These are phyloP conservation scores for Notodonta dromedarius DNA, from an alignment of 2,888 invertebrate genomes.

Conservation along the genomic window DNA sequence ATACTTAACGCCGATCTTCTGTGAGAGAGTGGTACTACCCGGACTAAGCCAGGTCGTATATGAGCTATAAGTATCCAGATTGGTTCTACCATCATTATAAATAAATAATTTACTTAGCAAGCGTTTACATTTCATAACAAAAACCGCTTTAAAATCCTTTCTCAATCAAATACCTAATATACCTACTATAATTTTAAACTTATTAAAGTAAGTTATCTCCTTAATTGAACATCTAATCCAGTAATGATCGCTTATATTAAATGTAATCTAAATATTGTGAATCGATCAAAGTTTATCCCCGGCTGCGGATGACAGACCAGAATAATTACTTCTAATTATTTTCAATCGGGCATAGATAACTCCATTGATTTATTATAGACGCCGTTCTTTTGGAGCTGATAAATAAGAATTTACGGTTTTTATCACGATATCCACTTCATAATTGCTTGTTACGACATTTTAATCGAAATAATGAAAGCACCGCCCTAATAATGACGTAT, in stretches of 20 bases:
- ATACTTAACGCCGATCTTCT: no score
- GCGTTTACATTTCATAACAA: no score
- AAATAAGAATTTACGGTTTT: slow-evolving; percentile 71
- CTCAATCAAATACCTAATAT: no score
- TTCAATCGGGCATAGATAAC: slow-evolving; percentile 70
- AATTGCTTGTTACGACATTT: slow-evolving; percentile 62
- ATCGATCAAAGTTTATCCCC: slow-evolving; percentile 27
- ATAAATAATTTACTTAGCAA: no score
- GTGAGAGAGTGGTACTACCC: no score
- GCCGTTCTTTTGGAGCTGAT: slow-evolving; percentile 61
- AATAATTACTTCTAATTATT: slow-evolving; percentile 81
- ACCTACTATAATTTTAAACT: no score
- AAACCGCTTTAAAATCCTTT: no score
- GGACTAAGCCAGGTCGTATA: no score
- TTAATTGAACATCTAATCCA: slow-evolving; percentile 17
- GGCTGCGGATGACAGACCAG: slow-evolving; percentile 47
- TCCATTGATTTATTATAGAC: slow-evolving; percentile 69
- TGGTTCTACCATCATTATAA: no score
- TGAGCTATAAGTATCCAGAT: no score
- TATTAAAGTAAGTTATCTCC: neutral
- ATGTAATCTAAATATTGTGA: slow-evolving; percentile 30
- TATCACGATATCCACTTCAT: slow-evolving; percentile 62
- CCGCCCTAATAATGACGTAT: slow-evolving; percentile 5
- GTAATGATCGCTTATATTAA: slow-evolving; percentile 13
- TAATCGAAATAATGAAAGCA: slow-evolving; percentile 39